Conservation (phyloP, 2,888 invertebrate genomes). For the Xanthostigma xanthostigma region DNA sequence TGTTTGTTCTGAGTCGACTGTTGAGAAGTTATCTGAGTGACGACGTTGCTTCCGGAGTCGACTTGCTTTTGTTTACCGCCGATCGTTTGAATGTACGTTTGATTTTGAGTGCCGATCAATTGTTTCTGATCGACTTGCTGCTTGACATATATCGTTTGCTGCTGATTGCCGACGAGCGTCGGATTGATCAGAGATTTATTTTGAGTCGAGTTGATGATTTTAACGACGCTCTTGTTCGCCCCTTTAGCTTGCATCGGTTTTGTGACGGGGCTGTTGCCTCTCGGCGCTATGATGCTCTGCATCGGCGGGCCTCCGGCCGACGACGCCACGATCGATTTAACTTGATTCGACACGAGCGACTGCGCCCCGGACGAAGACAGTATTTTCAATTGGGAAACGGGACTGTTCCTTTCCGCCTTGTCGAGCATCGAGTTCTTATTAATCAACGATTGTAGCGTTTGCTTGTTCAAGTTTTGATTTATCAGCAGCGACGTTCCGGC, state of each 20-base stretch:
- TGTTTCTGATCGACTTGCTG: conserved; percentile 10
- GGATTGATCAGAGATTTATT: conserved; percentile 33
- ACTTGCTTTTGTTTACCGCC: conserved; percentile 16
- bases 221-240: conserved; percentile 23
- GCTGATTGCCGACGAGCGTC: conserved; percentile 21
- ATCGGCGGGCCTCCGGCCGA: conserved; percentile 23
- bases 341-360: too few species aligned
- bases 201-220: conserved; percentile 26
- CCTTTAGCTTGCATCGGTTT: conserved; percentile 15
- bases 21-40: conserved; percentile 11
- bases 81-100: conserved; percentile 4
- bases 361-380: too few species aligned
- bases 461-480: conserved; percentile 10
- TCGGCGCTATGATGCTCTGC: conserved; percentile 23
- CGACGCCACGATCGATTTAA: conserved; percentile 18
- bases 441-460: neutral
- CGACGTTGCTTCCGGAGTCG: conserved; percentile 16
- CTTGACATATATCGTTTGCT: conserved; percentile 11
- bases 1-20: neutral
- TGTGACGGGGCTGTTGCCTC: conserved; percentile 23
- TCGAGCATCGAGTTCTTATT: neutral
- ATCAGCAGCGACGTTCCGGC: conserved; percentile 30
- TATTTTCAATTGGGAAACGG: too few species aligned
- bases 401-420: too few species aligned
- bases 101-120: neutral